A percentile compares a stretch with the other conserved stretches of the same genome.
phyloP scores from a whole-genome alignment of 2,888 invertebrate species.

The Drosophila basisetae region DNA sequence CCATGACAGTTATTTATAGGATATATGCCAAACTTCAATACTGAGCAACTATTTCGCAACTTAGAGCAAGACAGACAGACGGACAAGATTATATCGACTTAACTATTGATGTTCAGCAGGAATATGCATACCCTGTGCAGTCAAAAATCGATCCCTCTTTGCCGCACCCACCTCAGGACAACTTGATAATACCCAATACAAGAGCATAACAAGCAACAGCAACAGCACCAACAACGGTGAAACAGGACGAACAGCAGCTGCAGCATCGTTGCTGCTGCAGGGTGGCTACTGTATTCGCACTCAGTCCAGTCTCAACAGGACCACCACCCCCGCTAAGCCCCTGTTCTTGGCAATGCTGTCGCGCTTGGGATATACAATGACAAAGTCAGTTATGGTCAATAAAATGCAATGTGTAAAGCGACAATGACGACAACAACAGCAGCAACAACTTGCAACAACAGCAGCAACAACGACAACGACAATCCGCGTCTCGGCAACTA shows the following conservation, averaged over 20 bases:
- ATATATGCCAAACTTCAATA: fast-evolving
- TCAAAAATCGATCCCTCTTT: not conserved
- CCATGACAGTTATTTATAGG: not conserved
- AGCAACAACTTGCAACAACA: not conserved
- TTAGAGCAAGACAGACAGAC: not conserved
- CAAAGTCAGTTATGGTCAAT: slow-evolving; percentile 82
- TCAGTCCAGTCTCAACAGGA: not conserved
- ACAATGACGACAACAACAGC: slow-evolving; percentile 45
- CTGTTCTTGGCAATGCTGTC: not conserved
- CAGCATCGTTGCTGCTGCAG: slow-evolving; percentile 36
- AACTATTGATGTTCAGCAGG: not conserved
- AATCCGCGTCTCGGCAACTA: slow-evolving; percentile 20
- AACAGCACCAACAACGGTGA: slow-evolving; percentile 21
- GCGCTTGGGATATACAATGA: slow-evolving; percentile 60
- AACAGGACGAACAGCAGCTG: slow-evolving; percentile 48
- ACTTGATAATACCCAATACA: not conserved
- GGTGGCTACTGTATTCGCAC: slow-evolving; percentile 10
- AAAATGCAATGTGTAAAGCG: slow-evolving; percentile 77
- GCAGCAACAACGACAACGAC: slow-evolving; percentile 1
- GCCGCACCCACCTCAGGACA: not conserved
- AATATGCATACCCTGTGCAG: not conserved
- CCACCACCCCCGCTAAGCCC: too few species aligned
- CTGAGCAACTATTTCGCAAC: not conserved
- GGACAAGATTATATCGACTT: not conserved
- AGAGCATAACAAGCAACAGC: slow-evolving; percentile 9